A percentile compares a stretch with the other conserved stretches of the same genome.
Conservation (phyloP, 2,113 vertebrate species). For the Catharus fuscescens region DNA sequence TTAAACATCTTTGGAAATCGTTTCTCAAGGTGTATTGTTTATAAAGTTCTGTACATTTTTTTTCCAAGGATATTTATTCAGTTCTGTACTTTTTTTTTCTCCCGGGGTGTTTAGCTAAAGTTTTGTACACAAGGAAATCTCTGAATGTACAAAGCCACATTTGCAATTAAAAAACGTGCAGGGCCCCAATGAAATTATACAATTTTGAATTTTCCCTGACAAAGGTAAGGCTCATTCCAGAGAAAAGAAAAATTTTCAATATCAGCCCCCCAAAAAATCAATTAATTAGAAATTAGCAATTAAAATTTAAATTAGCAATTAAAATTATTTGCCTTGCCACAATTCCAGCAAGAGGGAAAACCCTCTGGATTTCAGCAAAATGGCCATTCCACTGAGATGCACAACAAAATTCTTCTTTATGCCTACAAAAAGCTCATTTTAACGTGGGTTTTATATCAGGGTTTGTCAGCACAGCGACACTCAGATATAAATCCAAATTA, state of each 20-base stretch:
- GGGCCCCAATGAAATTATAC: rapidly evolving
- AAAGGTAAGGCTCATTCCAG: neutral
- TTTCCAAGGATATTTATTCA: too few species aligned
- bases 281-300: neutral
- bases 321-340: neutral
- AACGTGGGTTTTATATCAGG: rapidly evolving
- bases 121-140: rapidly evolving
- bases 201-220: neutral
- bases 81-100: too few species aligned
- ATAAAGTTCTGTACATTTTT: too few species aligned
- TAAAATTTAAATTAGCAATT: neutral
- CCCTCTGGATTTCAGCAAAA: neutral
- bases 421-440: neutral
- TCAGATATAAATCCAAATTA: neutral
- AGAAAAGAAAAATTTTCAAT: neutral
- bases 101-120: neutral
- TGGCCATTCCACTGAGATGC: rapidly evolving
- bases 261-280: neutral
- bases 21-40: neutral
- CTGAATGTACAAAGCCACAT: rapidly evolving
- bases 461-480: neutral
- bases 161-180: neutral
- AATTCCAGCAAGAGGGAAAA: neutral
- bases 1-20: rapidly evolving
- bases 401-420: neutral